Evolutionary conservation across 2,113 vertebrate species (phyloP).

Genomic region (Platichthys stellatus): DNA sequence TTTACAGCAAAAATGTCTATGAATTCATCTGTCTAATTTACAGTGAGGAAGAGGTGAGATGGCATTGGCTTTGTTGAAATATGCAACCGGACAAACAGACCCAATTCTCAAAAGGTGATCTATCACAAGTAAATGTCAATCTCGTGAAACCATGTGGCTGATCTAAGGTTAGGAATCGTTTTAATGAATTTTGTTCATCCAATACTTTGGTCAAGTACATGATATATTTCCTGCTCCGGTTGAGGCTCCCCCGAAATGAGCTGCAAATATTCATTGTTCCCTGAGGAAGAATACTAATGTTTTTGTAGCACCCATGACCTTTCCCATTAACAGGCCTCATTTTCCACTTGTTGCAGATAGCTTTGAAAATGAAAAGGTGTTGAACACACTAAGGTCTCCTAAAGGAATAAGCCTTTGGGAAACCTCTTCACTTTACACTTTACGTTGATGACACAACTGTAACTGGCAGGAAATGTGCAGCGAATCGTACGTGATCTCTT

Average conservation of each 20-base stretch:
- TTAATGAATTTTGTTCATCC: background rate
- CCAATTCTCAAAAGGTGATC: background rate
- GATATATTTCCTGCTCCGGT: background rate
- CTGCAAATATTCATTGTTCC: constrained; percentile 6
- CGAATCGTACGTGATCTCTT: background rate
- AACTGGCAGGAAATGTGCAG: background rate
- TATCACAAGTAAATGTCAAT: background rate
- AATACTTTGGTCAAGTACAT: background rate
- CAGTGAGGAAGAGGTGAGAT: too few species aligned
- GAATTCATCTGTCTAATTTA: background rate
- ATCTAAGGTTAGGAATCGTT: background rate
- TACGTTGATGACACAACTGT: background rate
- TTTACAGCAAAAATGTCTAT: too few species aligned
- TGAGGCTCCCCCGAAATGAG: background rate
- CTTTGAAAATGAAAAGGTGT: constrained; percentile 12
- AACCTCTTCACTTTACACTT: background rate
- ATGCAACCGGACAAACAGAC: background rate
- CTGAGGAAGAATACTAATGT: constrained; percentile 16
- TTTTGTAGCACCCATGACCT: constrained; percentile 1
- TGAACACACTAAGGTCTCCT: background rate
- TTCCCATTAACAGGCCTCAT: background rate
- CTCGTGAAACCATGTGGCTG: background rate
- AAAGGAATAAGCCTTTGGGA: background rate
- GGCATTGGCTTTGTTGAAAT: too few species aligned
- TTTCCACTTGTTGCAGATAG: constrained; percentile 4